Conservation (phyloP, 2,797 vertebrate genomes). For the Lacerta agilis region DNA sequence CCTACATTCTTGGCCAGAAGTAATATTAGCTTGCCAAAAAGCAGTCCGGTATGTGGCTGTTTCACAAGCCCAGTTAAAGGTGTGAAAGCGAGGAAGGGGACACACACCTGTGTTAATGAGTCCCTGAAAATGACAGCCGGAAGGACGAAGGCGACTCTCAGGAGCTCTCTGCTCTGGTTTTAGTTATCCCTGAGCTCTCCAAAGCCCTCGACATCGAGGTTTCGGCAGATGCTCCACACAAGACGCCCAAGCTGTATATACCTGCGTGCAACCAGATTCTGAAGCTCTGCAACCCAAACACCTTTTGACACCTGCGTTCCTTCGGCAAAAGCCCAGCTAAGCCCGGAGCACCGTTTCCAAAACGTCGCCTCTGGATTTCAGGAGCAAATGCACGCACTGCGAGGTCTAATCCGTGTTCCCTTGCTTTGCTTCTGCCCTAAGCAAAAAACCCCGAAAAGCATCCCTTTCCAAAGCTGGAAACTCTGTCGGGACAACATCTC, state of each 20-base stretch:
- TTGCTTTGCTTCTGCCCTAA: neutral
- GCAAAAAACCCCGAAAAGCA: no score
- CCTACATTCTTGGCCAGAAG: no score
- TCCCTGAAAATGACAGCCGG: neutral
- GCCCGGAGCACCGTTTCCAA: neutral
- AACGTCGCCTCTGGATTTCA: neutral
- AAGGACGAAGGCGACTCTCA: no score
- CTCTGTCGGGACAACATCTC: no score
- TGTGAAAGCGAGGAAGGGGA: neutral
- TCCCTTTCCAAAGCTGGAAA: neutral
- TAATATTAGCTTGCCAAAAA: neutral
- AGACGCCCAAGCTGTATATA: no score
- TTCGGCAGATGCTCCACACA: no score
- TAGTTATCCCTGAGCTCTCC: no score
- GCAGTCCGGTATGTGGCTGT: no score
- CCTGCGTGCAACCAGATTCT: neutral
- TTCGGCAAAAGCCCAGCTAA: neutral
- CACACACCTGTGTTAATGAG: no score
- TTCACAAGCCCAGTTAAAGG: neutral
- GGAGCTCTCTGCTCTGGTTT: neutral
- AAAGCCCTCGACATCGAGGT: no score
- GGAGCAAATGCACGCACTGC: neutral
- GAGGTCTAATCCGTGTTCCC: no score
- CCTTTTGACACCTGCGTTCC: neutral
- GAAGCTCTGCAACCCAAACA: neutral